Evolutionary conservation across 2,797 vertebrate genomes (phyloP).

Genomic region (Ara ararauna): DNA sequence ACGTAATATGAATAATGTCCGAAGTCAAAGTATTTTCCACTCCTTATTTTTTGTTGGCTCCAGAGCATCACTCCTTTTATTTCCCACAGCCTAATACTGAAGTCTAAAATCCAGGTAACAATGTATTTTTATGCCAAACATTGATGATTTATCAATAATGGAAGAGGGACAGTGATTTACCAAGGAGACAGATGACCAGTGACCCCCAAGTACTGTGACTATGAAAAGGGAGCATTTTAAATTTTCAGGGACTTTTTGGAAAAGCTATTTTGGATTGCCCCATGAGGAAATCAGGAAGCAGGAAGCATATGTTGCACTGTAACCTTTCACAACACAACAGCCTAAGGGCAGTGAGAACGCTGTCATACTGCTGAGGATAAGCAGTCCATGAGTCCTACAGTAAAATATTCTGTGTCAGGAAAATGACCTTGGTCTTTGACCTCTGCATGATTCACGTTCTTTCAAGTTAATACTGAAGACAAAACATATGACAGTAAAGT

Average conservation of each 20-base stretch:
- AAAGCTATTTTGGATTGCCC: not conserved
- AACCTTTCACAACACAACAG: not conserved
- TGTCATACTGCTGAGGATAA: constrained; percentile 31
- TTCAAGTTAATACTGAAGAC: constrained; percentile 62
- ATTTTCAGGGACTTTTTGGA: not conserved
- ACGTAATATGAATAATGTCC: not conserved
- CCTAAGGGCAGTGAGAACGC: constrained; percentile 34
- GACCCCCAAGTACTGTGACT: not conserved
- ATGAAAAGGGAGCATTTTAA: not conserved
- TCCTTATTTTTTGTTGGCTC: not conserved
- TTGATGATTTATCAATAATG: not conserved
- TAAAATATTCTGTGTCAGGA: constrained; percentile 58
- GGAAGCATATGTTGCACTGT: not conserved
- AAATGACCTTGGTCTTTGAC: constrained; percentile 22
- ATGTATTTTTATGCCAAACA: not conserved
- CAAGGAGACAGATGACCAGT: not conserved
- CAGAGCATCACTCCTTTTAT: not conserved
- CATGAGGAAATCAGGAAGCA: not conserved
- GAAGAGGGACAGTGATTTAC: not conserved
- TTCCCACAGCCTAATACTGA: not conserved
- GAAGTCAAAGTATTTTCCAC: not conserved
- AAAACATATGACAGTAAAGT: constrained; percentile 64
- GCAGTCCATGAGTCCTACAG: not conserved
- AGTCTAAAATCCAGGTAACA: not conserved
- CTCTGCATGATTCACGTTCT: constrained; percentile 39